Conservation (phyloP, 2,113 vertebrate genomes). For the Conger conger region DNA sequence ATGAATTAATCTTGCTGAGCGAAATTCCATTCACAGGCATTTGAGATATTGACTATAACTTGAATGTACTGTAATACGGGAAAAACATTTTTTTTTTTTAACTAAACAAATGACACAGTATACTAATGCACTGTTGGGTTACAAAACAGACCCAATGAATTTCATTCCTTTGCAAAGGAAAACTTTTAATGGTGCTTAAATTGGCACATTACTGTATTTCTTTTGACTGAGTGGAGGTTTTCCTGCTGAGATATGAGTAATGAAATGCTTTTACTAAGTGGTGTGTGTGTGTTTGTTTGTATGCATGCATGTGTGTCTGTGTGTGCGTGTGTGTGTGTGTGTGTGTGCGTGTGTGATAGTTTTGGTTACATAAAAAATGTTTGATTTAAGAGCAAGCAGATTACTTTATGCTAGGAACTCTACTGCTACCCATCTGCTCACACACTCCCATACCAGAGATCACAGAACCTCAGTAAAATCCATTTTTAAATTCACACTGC, state of each 20-base stretch:
- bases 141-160: not conserved
- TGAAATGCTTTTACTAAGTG: not conserved
- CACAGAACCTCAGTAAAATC: too few relatives aligned
- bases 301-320: not conserved
- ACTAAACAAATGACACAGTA: not conserved
- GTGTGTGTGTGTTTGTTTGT: not conserved
- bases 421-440: too few relatives aligned
- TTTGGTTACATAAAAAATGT: too few relatives aligned
- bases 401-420: too few relatives aligned
- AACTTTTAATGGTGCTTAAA: not conserved
- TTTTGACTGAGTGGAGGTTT: not conserved
- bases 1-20: conserved; percentile 1
- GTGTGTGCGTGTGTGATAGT: too few relatives aligned
- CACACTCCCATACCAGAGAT: too few relatives aligned
- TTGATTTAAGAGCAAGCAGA: too few relatives aligned
- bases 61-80: not conserved
- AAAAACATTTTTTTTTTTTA: not conserved
- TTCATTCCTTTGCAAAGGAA: not conserved
- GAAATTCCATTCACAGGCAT: not conserved
- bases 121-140: not conserved
- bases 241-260: not conserved
- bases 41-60: not conserved
- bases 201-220: not conserved
- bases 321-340: not conserved
- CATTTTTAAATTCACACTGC: too few relatives aligned